Conservation (phyloP, 2,888 invertebrate species). For the Euzophera pinguis region DNA sequence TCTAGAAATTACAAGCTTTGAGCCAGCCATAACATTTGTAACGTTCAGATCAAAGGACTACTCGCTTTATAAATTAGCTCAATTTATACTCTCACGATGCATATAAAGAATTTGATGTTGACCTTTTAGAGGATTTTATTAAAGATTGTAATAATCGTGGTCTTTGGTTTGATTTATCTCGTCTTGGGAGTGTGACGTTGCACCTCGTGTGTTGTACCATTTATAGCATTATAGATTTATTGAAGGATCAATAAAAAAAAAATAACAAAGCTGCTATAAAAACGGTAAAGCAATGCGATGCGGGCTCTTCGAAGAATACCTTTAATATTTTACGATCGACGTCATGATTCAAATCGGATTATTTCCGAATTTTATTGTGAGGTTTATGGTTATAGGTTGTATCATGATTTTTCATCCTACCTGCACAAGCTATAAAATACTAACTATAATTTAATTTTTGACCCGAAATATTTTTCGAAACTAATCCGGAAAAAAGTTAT, state of each 20-base stretch:
- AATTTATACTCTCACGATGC: neutral
- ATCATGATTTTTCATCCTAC: neutral
- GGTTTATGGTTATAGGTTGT: conserved; percentile 27
- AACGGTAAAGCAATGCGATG: conserved; percentile 35
- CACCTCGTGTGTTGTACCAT: conserved; percentile 39
- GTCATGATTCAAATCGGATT: conserved; percentile 52
- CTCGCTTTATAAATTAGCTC: conserved; percentile 1
- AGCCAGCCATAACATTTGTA: conserved; percentile 16
- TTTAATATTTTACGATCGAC: conserved; percentile 47
- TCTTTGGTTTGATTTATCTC: conserved; percentile 53
- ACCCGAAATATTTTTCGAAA: neutral
- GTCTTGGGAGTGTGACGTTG: conserved; percentile 51
- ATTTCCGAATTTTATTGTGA: conserved; percentile 43
- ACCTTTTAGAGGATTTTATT: neutral
- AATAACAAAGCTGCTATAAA: conserved; percentile 52
- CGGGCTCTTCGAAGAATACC: conserved; percentile 24
- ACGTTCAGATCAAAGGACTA: conserved; percentile 16
- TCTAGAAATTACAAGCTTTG: conserved; percentile 14
- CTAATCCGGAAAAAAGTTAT: neutral
- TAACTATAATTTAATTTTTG: neutral
- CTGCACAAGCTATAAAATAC: neutral
- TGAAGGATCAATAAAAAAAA: conserved; percentile 58
- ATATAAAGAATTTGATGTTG: conserved; percentile 1
- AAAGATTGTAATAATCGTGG: conserved; percentile 49
- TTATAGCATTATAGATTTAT: conserved; percentile 57